Conservation (phyloP, 1,140 invertebrate species). For the Heliothis virescens region DNA sequence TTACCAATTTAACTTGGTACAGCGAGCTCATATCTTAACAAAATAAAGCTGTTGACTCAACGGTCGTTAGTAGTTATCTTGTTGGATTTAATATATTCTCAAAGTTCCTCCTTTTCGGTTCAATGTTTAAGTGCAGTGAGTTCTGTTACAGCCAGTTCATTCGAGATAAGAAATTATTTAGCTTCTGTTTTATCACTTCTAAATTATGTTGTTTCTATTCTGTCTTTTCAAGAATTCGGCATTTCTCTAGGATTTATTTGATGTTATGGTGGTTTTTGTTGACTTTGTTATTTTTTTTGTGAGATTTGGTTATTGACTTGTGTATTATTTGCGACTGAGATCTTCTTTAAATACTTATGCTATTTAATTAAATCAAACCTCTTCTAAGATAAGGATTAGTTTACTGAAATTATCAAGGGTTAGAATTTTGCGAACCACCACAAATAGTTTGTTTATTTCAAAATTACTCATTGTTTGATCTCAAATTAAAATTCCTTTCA, state of each 20-base stretch:
- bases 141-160: neutral
- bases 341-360: too few species aligned
- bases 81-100: constrained; percentile 52
- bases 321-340: neutral
- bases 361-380: too few species aligned
- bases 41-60: constrained; percentile 49
- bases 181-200: neutral
- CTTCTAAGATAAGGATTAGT: too few species aligned
- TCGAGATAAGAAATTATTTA: neutral
- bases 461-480: neutral
- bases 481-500: neutral
- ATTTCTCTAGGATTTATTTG: neutral
- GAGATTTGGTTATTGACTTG: neutral
- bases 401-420: too few species aligned
- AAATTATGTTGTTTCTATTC: neutral
- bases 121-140: constrained; percentile 12
- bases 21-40: constrained; percentile 46
- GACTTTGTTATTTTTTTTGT: neutral
- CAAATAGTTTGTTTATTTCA: constrained; percentile 11
- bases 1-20: constrained; percentile 69
- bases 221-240: neutral
- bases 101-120: constrained; percentile 13
- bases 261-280: neutral
- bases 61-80: constrained; percentile 64
- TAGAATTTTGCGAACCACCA: neutral